Conservation (phyloP, 2,888 invertebrate species). For the Lepidonotus clava region DNA sequence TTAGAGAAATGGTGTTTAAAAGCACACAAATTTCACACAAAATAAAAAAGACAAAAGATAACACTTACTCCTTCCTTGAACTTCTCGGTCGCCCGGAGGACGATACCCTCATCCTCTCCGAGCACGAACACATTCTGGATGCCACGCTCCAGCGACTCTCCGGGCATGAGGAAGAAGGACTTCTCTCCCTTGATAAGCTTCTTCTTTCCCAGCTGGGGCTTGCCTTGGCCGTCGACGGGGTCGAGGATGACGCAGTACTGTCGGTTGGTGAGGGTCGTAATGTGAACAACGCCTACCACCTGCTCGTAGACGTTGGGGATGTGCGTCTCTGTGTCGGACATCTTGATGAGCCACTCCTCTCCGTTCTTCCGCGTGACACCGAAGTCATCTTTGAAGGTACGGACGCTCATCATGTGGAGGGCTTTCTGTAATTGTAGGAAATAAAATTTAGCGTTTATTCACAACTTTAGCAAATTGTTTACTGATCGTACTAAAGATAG, state of each 20-base stretch:
- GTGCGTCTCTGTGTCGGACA: slow-evolving; percentile 81
- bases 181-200: slow-evolving; percentile 82
- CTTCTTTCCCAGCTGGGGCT: slow-evolving; percentile 81
- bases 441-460: neutral
- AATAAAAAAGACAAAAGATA: neutral
- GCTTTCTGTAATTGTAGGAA: slow-evolving; percentile 78
- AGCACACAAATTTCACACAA: no score
- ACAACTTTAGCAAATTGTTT: neutral
- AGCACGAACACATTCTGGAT: slow-evolving; percentile 81
- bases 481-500: neutral
- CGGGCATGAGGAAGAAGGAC: slow-evolving; percentile 82
- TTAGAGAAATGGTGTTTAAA: no score
- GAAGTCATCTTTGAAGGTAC: slow-evolving; percentile 81
- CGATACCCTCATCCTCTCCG: slow-evolving; percentile 82
- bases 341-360: slow-evolving; percentile 82
- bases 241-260: slow-evolving; percentile 82
- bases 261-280: slow-evolving; percentile 81
- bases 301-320: slow-evolving; percentile 82
- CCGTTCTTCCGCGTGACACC: slow-evolving; percentile 81
- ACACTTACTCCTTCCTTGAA: slow-evolving; percentile 75
- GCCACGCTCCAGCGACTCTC: slow-evolving; percentile 81
- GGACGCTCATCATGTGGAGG: slow-evolving; percentile 80
- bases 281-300: slow-evolving; percentile 80
- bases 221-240: slow-evolving; percentile 77
- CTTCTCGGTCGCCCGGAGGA: slow-evolving; percentile 80